Base-by-base conservation (phyloP, 1,140 invertebrate species). In the Neodiprion virginianus region DNA sequence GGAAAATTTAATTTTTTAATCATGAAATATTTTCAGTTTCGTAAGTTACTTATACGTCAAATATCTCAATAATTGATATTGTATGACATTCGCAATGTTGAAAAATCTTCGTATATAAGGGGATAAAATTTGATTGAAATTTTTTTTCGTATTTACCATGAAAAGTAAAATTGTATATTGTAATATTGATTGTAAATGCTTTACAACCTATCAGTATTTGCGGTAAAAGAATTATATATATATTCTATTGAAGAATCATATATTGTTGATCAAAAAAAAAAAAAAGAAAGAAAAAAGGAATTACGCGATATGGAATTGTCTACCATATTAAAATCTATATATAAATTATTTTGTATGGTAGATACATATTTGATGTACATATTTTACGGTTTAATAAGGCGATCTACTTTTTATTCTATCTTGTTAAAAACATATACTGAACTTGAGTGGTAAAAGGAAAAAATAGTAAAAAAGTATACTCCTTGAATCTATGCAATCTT, bases 261-360 rank as follows among this genome's bases (percentile, higher is more conserved):
- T 14, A 61, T 61, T 53, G 61, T 50, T 40, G 50, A 48, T 53
- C 21, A 21, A 53, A n/a, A 53, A 61, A 53, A 40, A 72, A 72
- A 72, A 47, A 72, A 65, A 40, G 1, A 14, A 72, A 47, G 28
- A 72, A 72, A 17, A 50, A 71, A 71, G 10, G n/a, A 48, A 71
- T n/a, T n/a, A 47, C 47, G 49, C 47, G 49, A 12, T 71, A 40
- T 71, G 17, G 49, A 48, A 71, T 40, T 48, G 17, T 7, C 49
- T 71, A 10, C 69, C 49, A 71, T 71, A 7, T 40, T 48, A 47
- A n/a, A 61, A 61, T 8, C 53, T 14, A 61, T 61, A 3, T 17
- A 61, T 61, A 17, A 61, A 61, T 14, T 61, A 61, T 17, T 61
- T 61, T 14, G 53, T 61, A 61, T 61, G 53, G 53, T 17, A 61